A percentile compares a stretch with the other conserved stretches of the same genome.
Conservation (phyloP, 2,797 vertebrate species). For the Enteromius unitaeniatus region DNA sequence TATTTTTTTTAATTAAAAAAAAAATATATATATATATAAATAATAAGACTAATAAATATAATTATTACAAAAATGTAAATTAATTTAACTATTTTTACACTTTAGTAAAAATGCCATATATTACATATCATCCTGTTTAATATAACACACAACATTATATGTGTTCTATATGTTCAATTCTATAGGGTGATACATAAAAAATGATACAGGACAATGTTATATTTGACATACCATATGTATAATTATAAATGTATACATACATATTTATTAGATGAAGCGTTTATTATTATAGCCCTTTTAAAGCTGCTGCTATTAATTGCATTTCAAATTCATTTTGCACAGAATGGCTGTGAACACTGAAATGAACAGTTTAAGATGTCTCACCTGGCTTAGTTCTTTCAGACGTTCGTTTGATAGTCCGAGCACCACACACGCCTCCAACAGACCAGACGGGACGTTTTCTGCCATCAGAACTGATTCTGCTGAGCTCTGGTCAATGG, state of each 20-base stretch:
- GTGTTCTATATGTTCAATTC: too few relatives aligned
- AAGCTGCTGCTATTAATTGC: not conserved
- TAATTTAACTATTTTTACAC: too few relatives aligned
- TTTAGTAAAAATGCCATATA: too few relatives aligned
- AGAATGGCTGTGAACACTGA: not conserved
- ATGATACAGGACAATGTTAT: not conserved
- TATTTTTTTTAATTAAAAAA: too few relatives aligned
- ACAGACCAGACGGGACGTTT: slow-evolving; percentile 84
- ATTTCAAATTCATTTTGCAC: not conserved
- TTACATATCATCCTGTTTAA: not conserved
- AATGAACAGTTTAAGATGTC: not conserved
- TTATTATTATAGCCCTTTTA: not conserved
- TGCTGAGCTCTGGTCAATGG: not conserved
- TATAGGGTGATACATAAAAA: not conserved
- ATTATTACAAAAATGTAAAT: too few relatives aligned
- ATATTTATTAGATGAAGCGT: not conserved
- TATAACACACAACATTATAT: not conserved
- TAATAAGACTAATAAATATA: too few relatives aligned
- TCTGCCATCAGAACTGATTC: slow-evolving; percentile 75
- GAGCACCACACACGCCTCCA: slow-evolving; percentile 91
- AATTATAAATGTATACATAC: not conserved
- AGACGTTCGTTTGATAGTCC: slow-evolving; percentile 83
- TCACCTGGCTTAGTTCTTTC: slow-evolving; percentile 81
- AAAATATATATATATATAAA: too few relatives aligned
- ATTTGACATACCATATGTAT: not conserved